phyloP scores from a whole-genome alignment of 1,140 invertebrate species.

The Propsilocerus akamusi region DNA sequence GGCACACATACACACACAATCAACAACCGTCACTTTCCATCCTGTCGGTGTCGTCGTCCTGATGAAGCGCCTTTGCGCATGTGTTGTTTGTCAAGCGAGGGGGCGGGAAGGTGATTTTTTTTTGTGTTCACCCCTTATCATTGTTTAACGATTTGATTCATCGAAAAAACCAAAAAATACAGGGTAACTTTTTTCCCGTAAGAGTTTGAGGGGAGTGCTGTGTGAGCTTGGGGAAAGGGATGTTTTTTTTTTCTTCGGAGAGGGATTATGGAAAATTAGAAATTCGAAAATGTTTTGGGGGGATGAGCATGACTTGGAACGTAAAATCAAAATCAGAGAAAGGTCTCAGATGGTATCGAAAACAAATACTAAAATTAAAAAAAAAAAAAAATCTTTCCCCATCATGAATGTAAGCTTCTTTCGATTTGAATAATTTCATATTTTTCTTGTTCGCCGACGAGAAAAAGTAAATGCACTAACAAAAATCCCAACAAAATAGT shows the following conservation, averaged over 20 bases:
- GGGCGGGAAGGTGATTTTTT: neutral
- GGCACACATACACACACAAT: neutral
- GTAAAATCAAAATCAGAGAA: no score
- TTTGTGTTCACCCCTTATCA: neutral
- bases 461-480: neutral
- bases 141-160: neutral
- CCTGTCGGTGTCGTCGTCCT: neutral
- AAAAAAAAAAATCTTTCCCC: neutral
- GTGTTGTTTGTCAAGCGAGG: neutral
- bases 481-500: constrained; percentile 10
- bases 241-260: no score
- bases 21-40: neutral
- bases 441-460: neutral
- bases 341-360: no score
- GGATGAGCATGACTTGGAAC: no score
- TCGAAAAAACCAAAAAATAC: neutral
- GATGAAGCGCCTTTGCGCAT: neutral
- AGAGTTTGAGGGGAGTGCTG: no score
- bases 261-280: no score
- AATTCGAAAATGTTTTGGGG: no score
- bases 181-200: no score
- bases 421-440: neutral
- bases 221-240: no score
- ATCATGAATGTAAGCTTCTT: neutral
- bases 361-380: no score